Percentiles rank a stretch among this genome's conserved stretches.
These are phyloP conservation scores for Uria lomvia DNA, from an alignment of 2,113 vertebrate species.

Conservation along the genomic window DNA sequence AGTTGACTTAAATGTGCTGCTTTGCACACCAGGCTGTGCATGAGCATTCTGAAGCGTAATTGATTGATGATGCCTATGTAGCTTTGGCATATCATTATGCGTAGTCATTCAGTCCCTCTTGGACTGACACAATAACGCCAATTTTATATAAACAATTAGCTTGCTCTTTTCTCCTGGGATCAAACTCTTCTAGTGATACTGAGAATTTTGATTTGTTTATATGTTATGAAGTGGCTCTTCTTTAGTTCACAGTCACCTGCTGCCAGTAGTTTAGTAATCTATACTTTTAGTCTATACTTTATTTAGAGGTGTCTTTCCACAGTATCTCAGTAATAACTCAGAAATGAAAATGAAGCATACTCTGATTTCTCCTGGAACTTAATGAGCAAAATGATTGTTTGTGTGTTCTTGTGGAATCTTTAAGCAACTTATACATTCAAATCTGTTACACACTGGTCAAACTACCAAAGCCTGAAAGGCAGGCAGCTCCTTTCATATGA, in stretches of 20 bases:
- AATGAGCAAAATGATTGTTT: background rate
- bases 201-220: background rate
- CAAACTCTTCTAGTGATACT: background rate
- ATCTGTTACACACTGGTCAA: background rate
- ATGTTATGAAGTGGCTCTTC: background rate
- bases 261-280: background rate
- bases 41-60: background rate
- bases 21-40: background rate
- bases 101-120: background rate
- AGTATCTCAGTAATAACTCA: fast-evolving
- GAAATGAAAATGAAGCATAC: background rate
- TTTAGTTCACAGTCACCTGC: background rate
- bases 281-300: background rate
- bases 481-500: background rate
- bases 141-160: background rate
- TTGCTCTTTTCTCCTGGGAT: background rate
- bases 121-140: background rate
- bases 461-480: background rate
- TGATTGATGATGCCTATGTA: background rate
- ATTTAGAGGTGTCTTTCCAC: background rate
- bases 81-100: background rate
- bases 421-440: background rate
- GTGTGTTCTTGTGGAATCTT: background rate
- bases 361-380: background rate
- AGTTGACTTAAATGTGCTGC: background rate